Evolutionary conservation across 2,113 vertebrate genomes (phyloP).

Genomic region (Semnornis frantzii): DNA sequence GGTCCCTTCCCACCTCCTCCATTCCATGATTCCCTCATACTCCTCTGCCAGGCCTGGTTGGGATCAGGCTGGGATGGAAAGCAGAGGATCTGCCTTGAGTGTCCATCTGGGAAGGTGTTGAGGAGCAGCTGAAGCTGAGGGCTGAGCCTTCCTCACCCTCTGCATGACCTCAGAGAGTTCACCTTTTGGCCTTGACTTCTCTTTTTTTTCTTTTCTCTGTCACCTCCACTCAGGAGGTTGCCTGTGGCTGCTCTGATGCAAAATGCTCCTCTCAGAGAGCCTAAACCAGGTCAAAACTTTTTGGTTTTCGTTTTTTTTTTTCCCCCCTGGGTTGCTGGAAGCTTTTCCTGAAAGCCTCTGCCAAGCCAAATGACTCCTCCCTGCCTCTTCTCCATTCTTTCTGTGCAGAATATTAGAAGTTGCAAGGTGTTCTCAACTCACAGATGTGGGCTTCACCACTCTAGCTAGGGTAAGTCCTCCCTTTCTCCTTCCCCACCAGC

Average conservation of each 20-base stretch:
- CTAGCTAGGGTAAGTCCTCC: constrained; percentile 89
- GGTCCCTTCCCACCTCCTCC: no score
- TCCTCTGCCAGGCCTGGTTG: no score
- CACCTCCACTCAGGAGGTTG: neutral
- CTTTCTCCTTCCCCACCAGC: neutral
- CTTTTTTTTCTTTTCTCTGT: neutral
- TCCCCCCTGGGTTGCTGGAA: neutral
- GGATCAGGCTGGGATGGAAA: neutral
- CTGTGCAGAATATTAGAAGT: constrained; percentile 94
- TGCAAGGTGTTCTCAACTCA: constrained; percentile 95
- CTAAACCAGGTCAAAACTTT: neutral
- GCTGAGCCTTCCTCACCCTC: neutral
- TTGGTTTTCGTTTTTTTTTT: no score
- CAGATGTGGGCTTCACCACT: constrained; percentile 95
- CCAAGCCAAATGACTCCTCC: neutral
- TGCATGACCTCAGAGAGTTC: neutral
- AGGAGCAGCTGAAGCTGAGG: neutral
- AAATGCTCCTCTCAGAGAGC: neutral
- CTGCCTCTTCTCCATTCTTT: neutral
- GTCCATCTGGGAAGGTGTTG: neutral
- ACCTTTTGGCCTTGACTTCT: neutral
- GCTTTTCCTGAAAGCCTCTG: neutral
- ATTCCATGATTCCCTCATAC: no score
- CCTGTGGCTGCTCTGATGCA: neutral
- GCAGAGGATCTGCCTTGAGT: neutral